These are phyloP conservation scores for Peromyscus maniculatus DNA, from an alignment of 2,113 vertebrate genomes.

Conservation along the genomic window DNA sequence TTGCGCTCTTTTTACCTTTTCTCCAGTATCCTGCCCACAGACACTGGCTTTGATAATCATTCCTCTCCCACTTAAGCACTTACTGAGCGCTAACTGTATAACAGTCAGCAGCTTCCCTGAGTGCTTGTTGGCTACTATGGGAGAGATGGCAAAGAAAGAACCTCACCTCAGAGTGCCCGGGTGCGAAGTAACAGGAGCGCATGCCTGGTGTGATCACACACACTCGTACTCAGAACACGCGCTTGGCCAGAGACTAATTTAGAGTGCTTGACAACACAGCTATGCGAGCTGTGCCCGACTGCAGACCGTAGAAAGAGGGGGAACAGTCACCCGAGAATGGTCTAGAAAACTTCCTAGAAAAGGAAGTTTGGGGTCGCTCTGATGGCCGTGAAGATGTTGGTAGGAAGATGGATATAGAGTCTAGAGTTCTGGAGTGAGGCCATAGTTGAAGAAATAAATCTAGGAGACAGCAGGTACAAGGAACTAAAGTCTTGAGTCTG, in stretches of 20 bases:
- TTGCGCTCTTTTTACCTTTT: background rate
- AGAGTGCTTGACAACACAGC: background rate
- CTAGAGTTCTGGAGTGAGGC: background rate
- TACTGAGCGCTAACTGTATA: too few species aligned
- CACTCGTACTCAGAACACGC: background rate
- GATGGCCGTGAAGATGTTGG: background rate
- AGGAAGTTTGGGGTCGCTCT: background rate
- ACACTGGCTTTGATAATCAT: background rate
- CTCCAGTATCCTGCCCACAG: background rate
- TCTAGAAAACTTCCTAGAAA: background rate
- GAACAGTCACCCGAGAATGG: background rate
- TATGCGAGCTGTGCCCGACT: background rate
- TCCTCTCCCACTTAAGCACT: background rate
- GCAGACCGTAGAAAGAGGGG: background rate
- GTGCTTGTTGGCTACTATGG: background rate
- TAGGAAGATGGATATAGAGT: background rate
- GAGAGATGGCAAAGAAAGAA: background rate
- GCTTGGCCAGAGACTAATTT: background rate
- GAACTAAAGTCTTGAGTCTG: background rate
- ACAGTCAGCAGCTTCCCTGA: background rate
- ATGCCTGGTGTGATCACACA: fast-evolving
- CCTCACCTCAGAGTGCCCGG: too few species aligned
- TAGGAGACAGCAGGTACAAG: background rate
- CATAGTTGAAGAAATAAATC: background rate
- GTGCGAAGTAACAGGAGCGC: background rate